Conservation (phyloP, 2,113 vertebrate genomes). For the Myxocyprinus asiaticus region DNA sequence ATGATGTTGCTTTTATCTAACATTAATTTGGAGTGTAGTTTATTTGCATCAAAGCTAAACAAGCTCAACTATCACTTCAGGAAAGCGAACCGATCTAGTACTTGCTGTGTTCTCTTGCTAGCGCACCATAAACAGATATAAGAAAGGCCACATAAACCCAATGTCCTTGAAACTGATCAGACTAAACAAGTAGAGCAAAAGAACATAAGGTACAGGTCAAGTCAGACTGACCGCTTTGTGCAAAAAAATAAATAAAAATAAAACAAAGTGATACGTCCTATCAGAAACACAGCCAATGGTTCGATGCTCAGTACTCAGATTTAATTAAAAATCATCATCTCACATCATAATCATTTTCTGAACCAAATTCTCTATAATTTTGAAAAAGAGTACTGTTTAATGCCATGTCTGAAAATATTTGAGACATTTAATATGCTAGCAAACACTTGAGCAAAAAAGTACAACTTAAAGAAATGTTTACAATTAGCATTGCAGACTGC, state of each 20-base stretch:
- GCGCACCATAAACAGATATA: neutral
- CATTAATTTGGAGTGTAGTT: neutral
- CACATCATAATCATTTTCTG: neutral
- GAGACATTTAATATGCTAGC: neutral
- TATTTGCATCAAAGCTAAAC: neutral
- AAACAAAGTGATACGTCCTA: slow-evolving; percentile 24
- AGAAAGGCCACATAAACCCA: slow-evolving; percentile 7
- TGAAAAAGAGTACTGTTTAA: neutral
- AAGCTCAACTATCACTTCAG: neutral
- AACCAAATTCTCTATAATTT: too few relatives aligned
- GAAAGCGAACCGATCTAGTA: neutral
- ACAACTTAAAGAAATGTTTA: too few relatives aligned
- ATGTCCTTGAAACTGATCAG: slow-evolving; percentile 11
- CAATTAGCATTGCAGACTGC: too few relatives aligned
- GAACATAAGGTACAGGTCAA: slow-evolving; percentile 18
- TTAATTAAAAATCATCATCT: too few relatives aligned
- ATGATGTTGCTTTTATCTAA: too few relatives aligned
- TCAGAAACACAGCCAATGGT: neutral
- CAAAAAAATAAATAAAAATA: neutral
- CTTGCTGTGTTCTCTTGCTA: neutral
- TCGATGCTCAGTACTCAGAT: too few relatives aligned
- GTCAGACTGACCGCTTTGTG: neutral
- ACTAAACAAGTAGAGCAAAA: slow-evolving; percentile 26
- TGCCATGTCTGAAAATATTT: neutral
- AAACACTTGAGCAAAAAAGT: too few relatives aligned